Evolutionary conservation across 2,888 invertebrate species (phyloP).

Genomic region (Pyralis farinalis): DNA sequence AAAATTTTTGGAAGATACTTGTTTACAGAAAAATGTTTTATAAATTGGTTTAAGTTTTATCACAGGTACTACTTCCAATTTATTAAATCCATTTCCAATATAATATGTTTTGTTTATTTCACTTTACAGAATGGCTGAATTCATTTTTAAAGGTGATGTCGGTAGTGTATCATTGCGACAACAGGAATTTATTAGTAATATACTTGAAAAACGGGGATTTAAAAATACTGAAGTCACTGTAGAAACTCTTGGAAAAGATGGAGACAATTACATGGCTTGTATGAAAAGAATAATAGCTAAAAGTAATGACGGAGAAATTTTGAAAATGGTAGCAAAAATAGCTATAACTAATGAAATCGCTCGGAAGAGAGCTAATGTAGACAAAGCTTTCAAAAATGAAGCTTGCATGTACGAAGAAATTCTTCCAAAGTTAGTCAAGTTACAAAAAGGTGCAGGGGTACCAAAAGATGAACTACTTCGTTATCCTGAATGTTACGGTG

Average conservation of each 20-base stretch:
- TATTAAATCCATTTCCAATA: too few species aligned
- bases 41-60: too few species aligned
- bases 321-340: too few species aligned
- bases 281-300: constrained; percentile 23
- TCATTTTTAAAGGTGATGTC: constrained; percentile 34
- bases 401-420: background rate
- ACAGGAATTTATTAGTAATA: constrained; percentile 31
- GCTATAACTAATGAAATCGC: background rate
- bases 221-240: constrained; percentile 28
- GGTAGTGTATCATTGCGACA: constrained; percentile 28
- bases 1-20: too few species aligned
- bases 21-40: too few species aligned
- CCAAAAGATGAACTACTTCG: background rate
- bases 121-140: constrained; percentile 14
- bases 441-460: background rate
- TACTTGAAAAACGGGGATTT: constrained; percentile 33
- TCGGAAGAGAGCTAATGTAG: background rate
- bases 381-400: background rate
- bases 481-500: background rate
- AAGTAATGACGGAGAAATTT: background rate
- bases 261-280: constrained; percentile 35
- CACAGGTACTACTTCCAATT: too few species aligned
- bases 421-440: background rate
- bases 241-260: constrained; percentile 30
- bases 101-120: too few species aligned